phyloP scores from a whole-genome alignment of 2,888 invertebrate species.

The Antitype chi region DNA sequence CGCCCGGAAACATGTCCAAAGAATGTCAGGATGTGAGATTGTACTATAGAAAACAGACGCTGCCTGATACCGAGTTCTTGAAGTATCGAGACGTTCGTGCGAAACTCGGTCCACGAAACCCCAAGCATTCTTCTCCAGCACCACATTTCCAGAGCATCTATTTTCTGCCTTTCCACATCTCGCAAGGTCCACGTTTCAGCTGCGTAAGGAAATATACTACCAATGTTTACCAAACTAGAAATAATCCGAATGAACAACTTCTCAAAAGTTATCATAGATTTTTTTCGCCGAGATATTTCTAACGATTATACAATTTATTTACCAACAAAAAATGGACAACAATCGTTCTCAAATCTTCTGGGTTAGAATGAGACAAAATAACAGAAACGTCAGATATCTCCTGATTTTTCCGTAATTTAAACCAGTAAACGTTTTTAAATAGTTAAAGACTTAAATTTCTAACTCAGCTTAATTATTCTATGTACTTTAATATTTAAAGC shows the following conservation, averaged over 20 bases:
- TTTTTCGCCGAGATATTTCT: background rate
- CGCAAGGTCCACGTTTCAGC: too few species aligned
- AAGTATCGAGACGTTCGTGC: too few species aligned
- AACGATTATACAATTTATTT: background rate
- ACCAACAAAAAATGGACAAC: background rate
- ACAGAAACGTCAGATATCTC: background rate
- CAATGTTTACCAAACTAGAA: background rate
- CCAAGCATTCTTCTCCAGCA: too few species aligned
- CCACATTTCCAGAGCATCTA: too few species aligned
- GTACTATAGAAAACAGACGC: too few species aligned
- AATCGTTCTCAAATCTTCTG: background rate
- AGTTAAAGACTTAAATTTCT: background rate
- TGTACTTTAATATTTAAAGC: slow-evolving; percentile 21
- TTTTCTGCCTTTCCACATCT: too few species aligned
- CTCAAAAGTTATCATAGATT: background rate
- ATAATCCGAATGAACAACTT: background rate
- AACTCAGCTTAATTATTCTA: slow-evolving; percentile 16
- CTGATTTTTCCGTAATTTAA: background rate
- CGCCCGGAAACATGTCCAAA: too few species aligned
- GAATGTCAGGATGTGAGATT: too few species aligned
- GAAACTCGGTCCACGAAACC: too few species aligned
- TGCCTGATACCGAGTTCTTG: too few species aligned
- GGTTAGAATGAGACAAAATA: background rate
- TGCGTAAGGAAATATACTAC: too few species aligned
- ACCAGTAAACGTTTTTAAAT: background rate